A percentile compares a stretch with the other conserved stretches of the same genome.
phyloP scores from a whole-genome alignment of 2,888 invertebrate species.

The Baccha elongata region DNA sequence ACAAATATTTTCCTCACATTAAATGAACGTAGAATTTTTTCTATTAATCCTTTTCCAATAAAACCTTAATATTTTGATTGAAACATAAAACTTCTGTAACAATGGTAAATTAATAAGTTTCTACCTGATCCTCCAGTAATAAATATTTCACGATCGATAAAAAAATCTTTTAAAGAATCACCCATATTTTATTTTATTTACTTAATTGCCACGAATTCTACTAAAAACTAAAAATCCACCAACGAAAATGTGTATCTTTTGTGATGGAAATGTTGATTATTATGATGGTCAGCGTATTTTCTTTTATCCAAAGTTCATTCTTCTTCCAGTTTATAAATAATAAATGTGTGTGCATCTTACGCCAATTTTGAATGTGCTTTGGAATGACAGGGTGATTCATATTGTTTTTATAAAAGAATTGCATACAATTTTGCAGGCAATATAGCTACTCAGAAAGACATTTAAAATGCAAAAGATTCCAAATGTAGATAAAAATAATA shows the following conservation, averaged over 20 bases:
- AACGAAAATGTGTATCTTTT: background rate
- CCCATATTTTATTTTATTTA: constrained; percentile 16
- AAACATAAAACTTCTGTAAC: too few species aligned
- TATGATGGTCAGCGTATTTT: constrained; percentile 22
- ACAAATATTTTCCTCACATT: constrained; percentile 88
- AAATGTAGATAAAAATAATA: too few species aligned
- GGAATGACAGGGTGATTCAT: background rate
- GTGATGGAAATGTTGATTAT: background rate
- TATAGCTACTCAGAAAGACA: too few species aligned
- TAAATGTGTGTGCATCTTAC: background rate
- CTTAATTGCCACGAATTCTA: constrained; percentile 10
- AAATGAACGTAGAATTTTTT: constrained; percentile 92
- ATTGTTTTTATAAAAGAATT: too few species aligned
- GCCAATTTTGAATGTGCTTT: background rate
- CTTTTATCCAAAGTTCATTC: constrained; percentile 9
- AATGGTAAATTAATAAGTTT: too few species aligned
- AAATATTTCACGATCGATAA: constrained; percentile 87
- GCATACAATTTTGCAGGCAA: too few species aligned
- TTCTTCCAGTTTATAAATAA: background rate
- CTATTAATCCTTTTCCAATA: constrained; percentile 92
- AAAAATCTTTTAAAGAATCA: constrained; percentile 85
- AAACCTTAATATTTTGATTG: constrained; percentile 84
- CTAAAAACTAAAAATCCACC: constrained; percentile 26
- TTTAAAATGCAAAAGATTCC: too few species aligned
- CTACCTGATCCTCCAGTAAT: constrained; percentile 90